Percentiles rank a stretch among this genome's conserved stretches.
These are phyloP conservation scores for Otolemur garnettii DNA, from an alignment of 2,113 vertebrate genomes.

Conservation along the genomic window DNA sequence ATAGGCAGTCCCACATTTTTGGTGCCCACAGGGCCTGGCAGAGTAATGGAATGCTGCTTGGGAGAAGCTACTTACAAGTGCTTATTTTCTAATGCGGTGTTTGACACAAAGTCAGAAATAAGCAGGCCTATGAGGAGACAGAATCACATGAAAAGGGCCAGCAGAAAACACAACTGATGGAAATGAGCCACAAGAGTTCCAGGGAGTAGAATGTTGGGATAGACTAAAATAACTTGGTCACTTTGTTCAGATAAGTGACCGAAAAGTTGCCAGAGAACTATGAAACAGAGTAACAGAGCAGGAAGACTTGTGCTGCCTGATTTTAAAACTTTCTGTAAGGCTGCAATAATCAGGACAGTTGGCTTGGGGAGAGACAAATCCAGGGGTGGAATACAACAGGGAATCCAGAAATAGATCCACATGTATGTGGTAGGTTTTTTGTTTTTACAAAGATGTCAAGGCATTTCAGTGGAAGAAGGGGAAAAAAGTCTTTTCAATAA, in stretches of 20 bases:
- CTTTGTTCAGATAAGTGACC: not conserved
- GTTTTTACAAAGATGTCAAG: not conserved
- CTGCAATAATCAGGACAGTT: not conserved
- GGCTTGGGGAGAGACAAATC: too few species aligned
- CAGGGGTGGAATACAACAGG: not conserved
- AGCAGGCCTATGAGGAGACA: not conserved
- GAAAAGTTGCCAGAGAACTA: not conserved
- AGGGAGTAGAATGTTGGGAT: not conserved
- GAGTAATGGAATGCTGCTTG: not conserved
- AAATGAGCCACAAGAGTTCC: not conserved
- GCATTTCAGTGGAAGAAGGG: not conserved
- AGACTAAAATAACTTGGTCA: not conserved
- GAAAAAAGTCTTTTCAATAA: not conserved
- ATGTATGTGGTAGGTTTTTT: not conserved
- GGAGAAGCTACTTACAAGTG: not conserved
- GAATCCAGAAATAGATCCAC: not conserved
- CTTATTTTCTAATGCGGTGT: not conserved
- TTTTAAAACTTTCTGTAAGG: not conserved
- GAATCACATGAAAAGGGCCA: not conserved
- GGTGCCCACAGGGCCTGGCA: not conserved
- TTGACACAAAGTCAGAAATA: not conserved
- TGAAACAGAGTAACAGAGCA: not conserved
- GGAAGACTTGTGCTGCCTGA: not conserved
- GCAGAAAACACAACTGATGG: not conserved
- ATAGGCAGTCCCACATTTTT: not conserved